phyloP scores from a whole-genome alignment of 1,140 invertebrate species.

The Melipona quadrifasciata region DNA sequence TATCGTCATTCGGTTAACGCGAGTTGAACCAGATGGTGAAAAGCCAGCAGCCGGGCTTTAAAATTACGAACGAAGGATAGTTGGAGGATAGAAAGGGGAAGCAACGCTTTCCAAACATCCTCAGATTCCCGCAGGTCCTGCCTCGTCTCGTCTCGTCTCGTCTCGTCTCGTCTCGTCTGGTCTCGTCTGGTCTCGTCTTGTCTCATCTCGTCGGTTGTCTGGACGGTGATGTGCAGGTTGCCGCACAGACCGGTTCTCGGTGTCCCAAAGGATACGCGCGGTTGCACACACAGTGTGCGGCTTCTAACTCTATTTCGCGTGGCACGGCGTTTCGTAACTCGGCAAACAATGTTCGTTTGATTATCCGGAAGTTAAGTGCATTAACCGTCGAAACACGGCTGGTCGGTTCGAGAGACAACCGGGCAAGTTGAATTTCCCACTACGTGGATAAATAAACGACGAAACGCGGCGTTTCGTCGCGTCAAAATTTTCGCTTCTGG shows the following conservation, averaged over 20 bases:
- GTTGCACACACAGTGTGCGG: neutral
- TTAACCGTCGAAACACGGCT: conserved; percentile 52
- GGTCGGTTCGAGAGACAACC: neutral
- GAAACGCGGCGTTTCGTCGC: neutral
- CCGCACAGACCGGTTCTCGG: neutral
- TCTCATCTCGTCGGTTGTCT: neutral
- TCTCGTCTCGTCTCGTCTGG: neutral
- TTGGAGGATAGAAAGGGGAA: too few species aligned
- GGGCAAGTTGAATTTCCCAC: neutral
- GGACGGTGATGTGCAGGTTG: neutral
- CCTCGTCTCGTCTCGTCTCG: too few species aligned
- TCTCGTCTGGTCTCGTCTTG: neutral
- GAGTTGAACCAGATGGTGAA: conserved; percentile 16
- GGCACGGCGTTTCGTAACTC: conserved; percentile 47
- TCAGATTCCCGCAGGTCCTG: neutral
- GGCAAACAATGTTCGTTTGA: conserved; percentile 61
- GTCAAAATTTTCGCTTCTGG: neutral
- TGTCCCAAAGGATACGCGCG: conserved; percentile 19
- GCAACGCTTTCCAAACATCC: neutral
- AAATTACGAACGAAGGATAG: neutral
- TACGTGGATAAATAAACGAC: neutral
- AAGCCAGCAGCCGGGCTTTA: neutral
- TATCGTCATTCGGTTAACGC: conserved; percentile 25
- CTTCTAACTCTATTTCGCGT: conserved; percentile 51
- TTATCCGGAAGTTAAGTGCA: conserved; percentile 59